Percentiles rank a stretch among this genome's conserved stretches.
These are phyloP conservation scores for Tragulus kanchil DNA, from an alignment of 2,113 vertebrate genomes.

Conservation along the genomic window DNA sequence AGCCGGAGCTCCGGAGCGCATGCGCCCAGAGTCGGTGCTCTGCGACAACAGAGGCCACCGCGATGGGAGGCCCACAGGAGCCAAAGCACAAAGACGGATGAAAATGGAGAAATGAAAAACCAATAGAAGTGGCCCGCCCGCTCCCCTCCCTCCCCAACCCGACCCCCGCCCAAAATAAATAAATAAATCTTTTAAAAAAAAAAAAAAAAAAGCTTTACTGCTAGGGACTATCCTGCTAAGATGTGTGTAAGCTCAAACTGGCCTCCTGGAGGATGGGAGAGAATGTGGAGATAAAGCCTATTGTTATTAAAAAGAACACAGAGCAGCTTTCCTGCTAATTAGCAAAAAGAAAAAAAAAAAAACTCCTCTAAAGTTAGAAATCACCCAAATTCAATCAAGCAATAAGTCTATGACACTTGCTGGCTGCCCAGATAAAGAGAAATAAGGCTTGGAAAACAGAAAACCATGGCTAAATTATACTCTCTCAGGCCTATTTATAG, in stretches of 20 bases:
- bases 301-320: not conserved
- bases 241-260: not conserved
- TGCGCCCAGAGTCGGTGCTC: too few relatives aligned
- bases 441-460: conserved; percentile 51
- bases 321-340: conserved; percentile 29
- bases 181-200: too few relatives aligned
- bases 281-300: not conserved
- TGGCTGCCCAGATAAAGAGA: conserved; percentile 12
- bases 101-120: too few relatives aligned
- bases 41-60: too few relatives aligned
- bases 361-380: conserved; percentile 47
- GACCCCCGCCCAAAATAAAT: too few relatives aligned
- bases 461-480: conserved; percentile 44
- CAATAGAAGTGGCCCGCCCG: too few relatives aligned
- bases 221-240: not conserved
- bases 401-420: conserved; percentile 25
- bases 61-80: too few relatives aligned
- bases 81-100: too few relatives aligned
- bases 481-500: conserved; percentile 57
- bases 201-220: not conserved
- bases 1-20: too few relatives aligned
- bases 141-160: too few relatives aligned
- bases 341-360: not conserved
- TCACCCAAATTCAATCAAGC: conserved; percentile 47
- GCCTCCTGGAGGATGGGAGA: not conserved